phyloP scores from a whole-genome alignment of 1,140 invertebrate species.

The Drosophila littoralis region DNA sequence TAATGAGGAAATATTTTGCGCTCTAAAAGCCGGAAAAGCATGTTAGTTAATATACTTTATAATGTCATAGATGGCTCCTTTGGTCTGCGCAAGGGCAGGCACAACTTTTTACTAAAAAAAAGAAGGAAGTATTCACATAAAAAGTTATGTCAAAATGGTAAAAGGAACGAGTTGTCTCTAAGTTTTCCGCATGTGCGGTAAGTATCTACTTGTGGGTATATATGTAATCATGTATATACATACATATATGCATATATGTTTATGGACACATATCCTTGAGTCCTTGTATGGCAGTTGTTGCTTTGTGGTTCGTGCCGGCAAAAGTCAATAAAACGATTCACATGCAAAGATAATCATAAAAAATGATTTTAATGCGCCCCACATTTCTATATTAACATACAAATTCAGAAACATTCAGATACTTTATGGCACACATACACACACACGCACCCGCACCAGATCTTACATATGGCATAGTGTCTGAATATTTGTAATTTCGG shows the following conservation, averaged over 20 bases:
- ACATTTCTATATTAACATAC: constrained; percentile 2
- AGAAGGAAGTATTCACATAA: background rate
- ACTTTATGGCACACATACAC: background rate
- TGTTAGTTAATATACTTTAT: no score
- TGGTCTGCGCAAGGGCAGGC: background rate
- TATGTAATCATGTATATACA: background rate
- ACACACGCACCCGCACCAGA: background rate
- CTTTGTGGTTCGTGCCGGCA: constrained; percentile 23
- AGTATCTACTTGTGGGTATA: background rate
- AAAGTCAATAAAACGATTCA: constrained; percentile 71
- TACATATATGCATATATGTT: background rate
- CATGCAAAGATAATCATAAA: constrained; percentile 70
- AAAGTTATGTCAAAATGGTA: constrained; percentile 9
- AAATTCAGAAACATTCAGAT: background rate
- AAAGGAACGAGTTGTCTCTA: constrained; percentile 22
- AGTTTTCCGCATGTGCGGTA: constrained; percentile 7
- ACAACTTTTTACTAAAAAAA: background rate
- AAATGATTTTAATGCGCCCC: constrained; percentile 66
- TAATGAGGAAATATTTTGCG: no score
- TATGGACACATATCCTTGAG: background rate
- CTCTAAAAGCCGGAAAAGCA: no score
- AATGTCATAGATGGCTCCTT: no score
- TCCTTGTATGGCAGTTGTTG: constrained; percentile 6
- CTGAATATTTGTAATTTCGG: constrained; percentile 22
- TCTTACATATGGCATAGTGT: background rate